A percentile compares a stretch with the other conserved stretches of the same genome.
Evolutionary conservation across 1,140 invertebrate species (phyloP).

Genomic region (Anagrus nilaparvatae): DNA sequence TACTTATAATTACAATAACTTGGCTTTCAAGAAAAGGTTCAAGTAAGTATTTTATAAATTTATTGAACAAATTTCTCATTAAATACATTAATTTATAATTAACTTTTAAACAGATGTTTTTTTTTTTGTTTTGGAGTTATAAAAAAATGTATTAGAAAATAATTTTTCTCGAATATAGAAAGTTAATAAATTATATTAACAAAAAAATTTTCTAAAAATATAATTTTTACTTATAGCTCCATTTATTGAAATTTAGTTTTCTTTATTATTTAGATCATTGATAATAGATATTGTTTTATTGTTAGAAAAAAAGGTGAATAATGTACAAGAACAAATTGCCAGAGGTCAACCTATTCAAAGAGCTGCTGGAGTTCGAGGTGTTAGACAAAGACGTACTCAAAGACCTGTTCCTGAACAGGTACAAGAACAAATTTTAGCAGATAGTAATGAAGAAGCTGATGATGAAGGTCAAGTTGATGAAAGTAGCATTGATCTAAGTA

Average conservation of each 20-base stretch:
- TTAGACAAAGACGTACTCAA: constrained; percentile 20
- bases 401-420: constrained; percentile 15
- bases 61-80: neutral
- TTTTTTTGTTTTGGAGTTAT: too few relatives aligned
- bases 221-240: neutral
- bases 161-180: too few relatives aligned
- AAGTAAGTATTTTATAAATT: constrained; percentile 18
- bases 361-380: constrained; percentile 30
- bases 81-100: neutral
- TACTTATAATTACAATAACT: constrained; percentile 38
- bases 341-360: constrained; percentile 27
- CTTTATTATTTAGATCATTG: neutral
- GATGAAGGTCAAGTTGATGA: constrained; percentile 35
- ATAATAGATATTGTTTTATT: constrained; percentile 6
- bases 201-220: constrained; percentile 16
- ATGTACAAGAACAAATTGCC: constrained; percentile 13
- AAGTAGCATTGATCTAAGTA: constrained; percentile 50
- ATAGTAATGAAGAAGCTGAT: constrained; percentile 35
- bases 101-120: too few relatives aligned
- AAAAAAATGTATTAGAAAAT: too few relatives aligned
- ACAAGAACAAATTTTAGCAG: constrained; percentile 32
- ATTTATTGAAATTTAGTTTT: neutral
- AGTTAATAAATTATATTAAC: constrained; percentile 13
- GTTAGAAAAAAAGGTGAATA: constrained; percentile 19
- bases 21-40: constrained; percentile 26